Base-by-base conservation (phyloP, 2,797 vertebrate species). In the Kryptolebias ocellatus region DNA sequence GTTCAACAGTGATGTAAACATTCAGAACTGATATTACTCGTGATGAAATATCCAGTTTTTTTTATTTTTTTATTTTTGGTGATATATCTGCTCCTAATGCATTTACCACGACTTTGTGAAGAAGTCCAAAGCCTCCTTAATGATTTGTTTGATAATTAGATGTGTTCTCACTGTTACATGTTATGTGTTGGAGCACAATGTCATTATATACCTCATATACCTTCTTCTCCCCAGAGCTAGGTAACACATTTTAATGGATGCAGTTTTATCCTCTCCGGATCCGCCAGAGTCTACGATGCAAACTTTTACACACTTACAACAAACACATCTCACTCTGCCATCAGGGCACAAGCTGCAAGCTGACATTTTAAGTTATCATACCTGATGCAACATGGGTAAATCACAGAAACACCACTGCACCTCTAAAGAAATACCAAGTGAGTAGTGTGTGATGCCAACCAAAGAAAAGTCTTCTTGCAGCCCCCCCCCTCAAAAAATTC, bases 171-270 rank as follows among this genome's bases (percentile, higher is more conserved):
- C 55, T 45, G 49, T 76, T 88, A 59, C 42, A 47, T 18, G 59
- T 74, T 87, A 54, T 44, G 50, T n/a, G 61, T 31, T 16, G 0
- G 57, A 0, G 11, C 54, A 79, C 77, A 83, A 76, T 83, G 64
- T 56, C 78, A 80, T 85, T 82, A 85, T 63, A 78, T 75, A 83
- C 49, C 66, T 79, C 71, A 70, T 64, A 62, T 64, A 72, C 68
- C 71, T 64, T 70, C 51, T 71, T 73, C 57, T 51, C 16, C 49
- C 9, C 53, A 34, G 42, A 87, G 72, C 73, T 17, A 55, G 47
- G 29, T 79, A 74, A 80, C 81, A 83, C 66, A 5, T 83, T 74
- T 73, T 87, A 86, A 90, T 81, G 72, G 77, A 73, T 77, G 70
- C 2, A 15, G 70, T 72, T 80, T 66, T 68, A 74, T 80, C 74